phyloP scores from a whole-genome alignment of 2,888 invertebrate genomes.

The Andrena praecox region DNA sequence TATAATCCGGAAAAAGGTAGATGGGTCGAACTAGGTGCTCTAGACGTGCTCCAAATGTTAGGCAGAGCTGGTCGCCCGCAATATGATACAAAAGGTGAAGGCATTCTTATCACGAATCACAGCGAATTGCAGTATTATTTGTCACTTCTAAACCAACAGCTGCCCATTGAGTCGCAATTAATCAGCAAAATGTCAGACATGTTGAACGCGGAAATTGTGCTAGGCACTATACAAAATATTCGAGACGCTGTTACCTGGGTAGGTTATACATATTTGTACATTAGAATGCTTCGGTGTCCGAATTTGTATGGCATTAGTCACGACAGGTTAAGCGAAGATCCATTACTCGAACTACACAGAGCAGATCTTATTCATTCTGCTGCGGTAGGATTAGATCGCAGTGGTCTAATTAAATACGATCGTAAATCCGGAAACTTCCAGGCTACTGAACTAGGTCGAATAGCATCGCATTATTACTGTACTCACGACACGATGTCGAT shows the following conservation, averaged over 20 bases:
- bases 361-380: conserved; percentile 99
- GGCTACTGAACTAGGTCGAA: conserved; percentile 97
- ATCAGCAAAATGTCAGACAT: conserved; percentile 97
- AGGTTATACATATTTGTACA: conserved; percentile 98
- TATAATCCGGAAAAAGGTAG: conserved; percentile 99
- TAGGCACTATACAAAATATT: conserved; percentile 96
- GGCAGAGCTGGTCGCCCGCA: conserved; percentile 97
- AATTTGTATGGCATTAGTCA: conserved; percentile 93
- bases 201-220: conserved; percentile 98
- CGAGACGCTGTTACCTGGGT: conserved; percentile 97
- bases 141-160: conserved; percentile 98
- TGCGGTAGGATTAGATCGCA: conserved; percentile 95
- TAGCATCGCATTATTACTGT: conserved; percentile 99
- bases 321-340: conserved; percentile 93
- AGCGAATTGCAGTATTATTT: conserved; percentile 99
- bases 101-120: conserved; percentile 99
- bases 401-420: conserved; percentile 98
- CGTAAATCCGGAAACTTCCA: conserved; percentile 95
- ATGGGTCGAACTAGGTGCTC: conserved; percentile 98
- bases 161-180: conserved; percentile 99
- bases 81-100: conserved; percentile 98
- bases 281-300: conserved; percentile 96
- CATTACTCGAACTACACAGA: conserved; percentile 93
- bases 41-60: conserved; percentile 99
- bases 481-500: conserved; percentile 98